Evolutionary conservation across 2,797 vertebrate genomes (phyloP), one percentile per base, ranked within the genome.

Genomic region (Lithobates pipiens): DNA sequence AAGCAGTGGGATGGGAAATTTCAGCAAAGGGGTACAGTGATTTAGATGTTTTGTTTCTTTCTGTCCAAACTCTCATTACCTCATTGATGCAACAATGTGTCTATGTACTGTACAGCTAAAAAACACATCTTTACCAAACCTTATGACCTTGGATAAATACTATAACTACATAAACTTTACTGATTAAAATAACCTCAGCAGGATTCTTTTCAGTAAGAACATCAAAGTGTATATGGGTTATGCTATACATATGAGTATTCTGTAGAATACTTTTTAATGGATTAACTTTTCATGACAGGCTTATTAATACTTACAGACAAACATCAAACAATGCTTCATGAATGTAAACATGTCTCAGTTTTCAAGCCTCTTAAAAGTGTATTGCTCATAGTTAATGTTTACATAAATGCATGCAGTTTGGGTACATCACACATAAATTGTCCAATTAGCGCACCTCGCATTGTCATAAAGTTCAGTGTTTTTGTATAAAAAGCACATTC

Each of bases 401-500:
- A 29, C 27, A 34, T 44, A 34, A 36, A 5, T 27, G 25, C 18
- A 44, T 46, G 0, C 32, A 36, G 13, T 80, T 70, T 71, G 29
- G 44, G 44, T 77, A 63, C 42, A 25, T 77, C 82, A 84, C 46
- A 42, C 9, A 42, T 9, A 71, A 77, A 70, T 23, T 25, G 25
- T 46, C 82, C 34, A 84, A 77, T 71, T 13, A 15, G 10, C 7
- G 36, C 57, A 36, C 16, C 10, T 23, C 2, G n/a, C 6, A 39
- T 36, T 76, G 34, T 21, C 29, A 57, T 25, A 23, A 70, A 15
- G 3, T 23, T 34, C 4, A 32, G 15, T 21, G 27, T n/a, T 23
- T 16, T 18, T 15, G 73, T 71, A 84, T 84, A 84, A 77, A 84
- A 77, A 67, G 23, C 54, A 10, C 23, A 23, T 23, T 8, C 29